phyloP scores from a whole-genome alignment of 1,140 invertebrate genomes.

The Chrysoperla carnea region DNA sequence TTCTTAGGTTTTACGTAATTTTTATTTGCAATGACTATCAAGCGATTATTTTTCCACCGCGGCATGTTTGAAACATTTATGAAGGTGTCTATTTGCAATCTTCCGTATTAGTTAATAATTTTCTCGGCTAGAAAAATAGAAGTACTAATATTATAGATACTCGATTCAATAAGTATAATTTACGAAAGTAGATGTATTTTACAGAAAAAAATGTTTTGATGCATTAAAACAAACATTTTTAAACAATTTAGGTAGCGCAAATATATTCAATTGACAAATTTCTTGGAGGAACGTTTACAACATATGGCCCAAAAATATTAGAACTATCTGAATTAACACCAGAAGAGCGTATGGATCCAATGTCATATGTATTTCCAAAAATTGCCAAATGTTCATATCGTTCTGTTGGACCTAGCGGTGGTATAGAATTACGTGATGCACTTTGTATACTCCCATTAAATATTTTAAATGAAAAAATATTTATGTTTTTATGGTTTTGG shows the following conservation, averaged over 20 bases:
- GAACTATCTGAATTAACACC: slow-evolving; percentile 22
- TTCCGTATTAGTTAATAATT: too few relatives aligned
- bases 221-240: too few relatives aligned
- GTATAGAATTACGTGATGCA: slow-evolving; percentile 36
- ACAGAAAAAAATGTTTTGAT: too few relatives aligned
- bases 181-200: too few relatives aligned
- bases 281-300: slow-evolving; percentile 50
- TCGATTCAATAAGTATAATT: too few relatives aligned
- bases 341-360: slow-evolving; percentile 25
- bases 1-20: too few relatives aligned
- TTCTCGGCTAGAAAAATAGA: too few relatives aligned
- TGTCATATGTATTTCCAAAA: slow-evolving; percentile 49
- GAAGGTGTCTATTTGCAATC: too few relatives aligned
- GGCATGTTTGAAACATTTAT: too few relatives aligned
- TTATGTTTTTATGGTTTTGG: slow-evolving; percentile 68
- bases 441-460: slow-evolving; percentile 60
- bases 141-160: too few relatives aligned
- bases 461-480: slow-evolving; percentile 66
- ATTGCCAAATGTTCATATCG: slow-evolving; percentile 62
- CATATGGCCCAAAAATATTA: slow-evolving; percentile 43
- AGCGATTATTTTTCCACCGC: too few relatives aligned
- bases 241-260: slow-evolving; percentile 18
- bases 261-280: slow-evolving; percentile 51
- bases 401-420: slow-evolving; percentile 41
- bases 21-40: too few relatives aligned